These are phyloP conservation scores for Anolis apletophallus DNA, from an alignment of 2,797 vertebrate genomes.

Conservation along the genomic window DNA sequence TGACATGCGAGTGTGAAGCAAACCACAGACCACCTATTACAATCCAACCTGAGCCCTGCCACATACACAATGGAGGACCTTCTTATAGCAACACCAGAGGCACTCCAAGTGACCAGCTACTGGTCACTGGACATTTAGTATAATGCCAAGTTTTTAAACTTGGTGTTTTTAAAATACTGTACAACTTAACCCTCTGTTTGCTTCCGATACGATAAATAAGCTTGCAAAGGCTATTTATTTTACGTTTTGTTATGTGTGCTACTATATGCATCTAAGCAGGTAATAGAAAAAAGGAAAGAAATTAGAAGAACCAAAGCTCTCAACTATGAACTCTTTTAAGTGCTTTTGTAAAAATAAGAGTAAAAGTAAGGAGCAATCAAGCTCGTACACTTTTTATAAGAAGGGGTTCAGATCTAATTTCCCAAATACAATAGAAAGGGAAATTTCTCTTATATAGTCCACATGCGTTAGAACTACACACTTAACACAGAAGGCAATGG, in stretches of 20 bases:
- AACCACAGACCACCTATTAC: no score
- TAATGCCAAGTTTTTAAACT: no score
- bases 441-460: background rate
- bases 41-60: no score
- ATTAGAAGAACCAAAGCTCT: background rate
- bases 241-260: no score
- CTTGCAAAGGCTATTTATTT: background rate
- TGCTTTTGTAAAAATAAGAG: background rate
- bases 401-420: background rate
- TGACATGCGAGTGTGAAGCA: no score
- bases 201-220: no score
- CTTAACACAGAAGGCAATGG: background rate
- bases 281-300: background rate
- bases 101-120: no score
- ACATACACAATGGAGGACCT: no score
- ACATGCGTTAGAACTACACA: background rate
- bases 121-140: no score
- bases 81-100: no score
- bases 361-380: background rate
- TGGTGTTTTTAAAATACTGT: no score
- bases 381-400: background rate
- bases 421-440: background rate
- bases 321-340: background rate
- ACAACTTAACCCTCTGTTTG: no score
- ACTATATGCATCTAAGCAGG: background rate